These are phyloP conservation scores for Denticeps clupeoides DNA, from an alignment of 2,797 vertebrate species.

Conservation along the genomic window DNA sequence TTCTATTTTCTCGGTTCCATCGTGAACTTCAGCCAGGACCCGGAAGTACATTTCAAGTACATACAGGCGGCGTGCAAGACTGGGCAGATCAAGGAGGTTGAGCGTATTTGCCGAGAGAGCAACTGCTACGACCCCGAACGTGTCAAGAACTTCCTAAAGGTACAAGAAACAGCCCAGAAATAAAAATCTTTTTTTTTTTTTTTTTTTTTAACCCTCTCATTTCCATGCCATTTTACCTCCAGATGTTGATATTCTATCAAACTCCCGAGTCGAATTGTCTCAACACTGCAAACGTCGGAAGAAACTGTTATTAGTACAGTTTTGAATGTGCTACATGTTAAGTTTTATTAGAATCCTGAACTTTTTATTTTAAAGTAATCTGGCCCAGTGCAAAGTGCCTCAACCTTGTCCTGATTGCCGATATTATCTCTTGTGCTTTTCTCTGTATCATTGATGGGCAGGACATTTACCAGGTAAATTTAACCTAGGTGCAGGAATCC, in stretches of 20 bases:
- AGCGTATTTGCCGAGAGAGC: constrained; percentile 96
- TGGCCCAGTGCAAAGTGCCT: constrained; percentile 18
- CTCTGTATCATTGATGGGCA: constrained; percentile 79
- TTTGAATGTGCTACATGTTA: too few relatives aligned
- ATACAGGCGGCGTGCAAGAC: constrained; percentile 98
- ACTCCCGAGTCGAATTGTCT: too few relatives aligned
- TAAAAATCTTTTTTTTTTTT: too few relatives aligned
- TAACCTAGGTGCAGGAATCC: constrained; percentile 49
- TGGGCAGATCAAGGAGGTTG: constrained; percentile 97
- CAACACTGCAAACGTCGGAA: too few relatives aligned
- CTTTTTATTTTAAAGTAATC: too few relatives aligned
- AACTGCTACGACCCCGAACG: constrained; percentile 97
- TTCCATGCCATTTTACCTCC: too few relatives aligned
- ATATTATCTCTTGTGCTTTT: constrained; percentile 85
- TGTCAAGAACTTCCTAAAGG: constrained; percentile 98
- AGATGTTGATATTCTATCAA: too few relatives aligned
- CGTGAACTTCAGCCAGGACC: constrained; percentile 98
- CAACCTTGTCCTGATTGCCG: constrained; percentile 62
- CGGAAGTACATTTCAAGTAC: constrained; percentile 98
- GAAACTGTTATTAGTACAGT: too few relatives aligned
- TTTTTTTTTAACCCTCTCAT: too few relatives aligned
- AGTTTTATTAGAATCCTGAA: too few relatives aligned
- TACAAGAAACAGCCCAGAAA: too few relatives aligned
- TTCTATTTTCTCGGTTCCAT: constrained; percentile 99
- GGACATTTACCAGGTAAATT: constrained; percentile 94